A percentile compares a stretch with the other conserved stretches of the same genome.
Evolutionary conservation across 2,797 vertebrate genomes (phyloP).

Genomic region (Rhincodon typus): DNA sequence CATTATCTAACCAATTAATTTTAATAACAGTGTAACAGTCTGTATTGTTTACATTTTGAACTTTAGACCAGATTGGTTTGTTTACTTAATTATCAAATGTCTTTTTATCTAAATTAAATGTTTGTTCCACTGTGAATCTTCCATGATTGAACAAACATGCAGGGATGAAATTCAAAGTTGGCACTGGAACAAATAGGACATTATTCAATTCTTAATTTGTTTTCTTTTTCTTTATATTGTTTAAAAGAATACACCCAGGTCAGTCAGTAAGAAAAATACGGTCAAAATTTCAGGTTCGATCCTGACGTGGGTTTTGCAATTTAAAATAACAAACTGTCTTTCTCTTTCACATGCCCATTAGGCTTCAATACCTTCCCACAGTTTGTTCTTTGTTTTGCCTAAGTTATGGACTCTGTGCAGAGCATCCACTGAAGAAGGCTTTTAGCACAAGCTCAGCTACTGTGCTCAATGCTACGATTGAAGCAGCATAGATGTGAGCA

Average conservation of each 20-base stretch:
- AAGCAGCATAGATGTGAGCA: neutral
- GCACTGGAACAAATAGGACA: neutral
- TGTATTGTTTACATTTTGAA: neutral
- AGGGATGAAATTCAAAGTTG: neutral
- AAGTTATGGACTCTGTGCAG: neutral
- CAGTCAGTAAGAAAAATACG: neutral
- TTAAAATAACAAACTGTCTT: neutral
- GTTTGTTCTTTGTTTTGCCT: too few relatives aligned
- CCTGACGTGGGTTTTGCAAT: neutral
- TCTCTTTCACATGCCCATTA: neutral
- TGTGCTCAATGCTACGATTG: neutral
- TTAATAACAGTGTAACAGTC: neutral
- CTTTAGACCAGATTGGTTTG: neutral
- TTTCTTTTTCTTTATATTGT: neutral
- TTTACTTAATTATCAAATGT: neutral
- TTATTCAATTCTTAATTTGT: neutral
- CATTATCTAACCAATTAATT: neutral
- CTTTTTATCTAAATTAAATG: neutral
- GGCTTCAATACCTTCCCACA: neutral
- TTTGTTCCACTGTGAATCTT: neutral
- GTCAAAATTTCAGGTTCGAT: neutral
- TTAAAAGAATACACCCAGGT: neutral
- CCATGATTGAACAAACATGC: neutral
- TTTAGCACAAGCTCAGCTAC: neutral
- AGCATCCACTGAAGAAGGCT: neutral